Evolutionary conservation across 1,140 invertebrate genomes (phyloP).

Genomic region (Probaryconus sp.): DNA sequence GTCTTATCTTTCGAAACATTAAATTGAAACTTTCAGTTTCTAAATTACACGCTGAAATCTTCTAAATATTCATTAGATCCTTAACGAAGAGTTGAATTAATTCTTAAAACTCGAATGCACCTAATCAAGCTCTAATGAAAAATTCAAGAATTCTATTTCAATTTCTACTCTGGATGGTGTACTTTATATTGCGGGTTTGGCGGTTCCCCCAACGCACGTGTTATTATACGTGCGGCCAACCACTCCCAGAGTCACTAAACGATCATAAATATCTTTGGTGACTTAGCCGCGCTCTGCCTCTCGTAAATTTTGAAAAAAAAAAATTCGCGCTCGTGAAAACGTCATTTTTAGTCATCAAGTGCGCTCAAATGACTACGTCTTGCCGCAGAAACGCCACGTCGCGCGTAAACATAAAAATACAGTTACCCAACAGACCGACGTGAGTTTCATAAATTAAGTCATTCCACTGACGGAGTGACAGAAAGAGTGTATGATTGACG

Average conservation of each 20-base stretch:
- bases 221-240: conserved; percentile 66
- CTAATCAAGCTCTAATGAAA: too few relatives aligned
- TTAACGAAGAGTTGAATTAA: too few relatives aligned
- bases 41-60: too few relatives aligned
- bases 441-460: conserved; percentile 48
- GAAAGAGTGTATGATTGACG: conserved; percentile 44
- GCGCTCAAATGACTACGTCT: conserved; percentile 31
- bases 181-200: conserved; percentile 54
- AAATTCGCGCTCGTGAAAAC: conserved; percentile 61
- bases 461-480: conserved; percentile 28
- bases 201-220: conserved; percentile 36
- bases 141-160: too few relatives aligned
- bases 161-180: too few relatives aligned
- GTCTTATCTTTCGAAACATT: too few relatives aligned
- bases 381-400: conserved; percentile 1
- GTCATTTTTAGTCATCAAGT: conserved; percentile 57
- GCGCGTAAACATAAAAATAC: conserved; percentile 25
- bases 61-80: too few relatives aligned
- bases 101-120: too few relatives aligned
- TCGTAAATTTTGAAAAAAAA: conserved; percentile 60
- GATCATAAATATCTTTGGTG: conserved; percentile 67
- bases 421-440: conserved; percentile 21
- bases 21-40: too few relatives aligned
- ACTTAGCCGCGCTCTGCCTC: conserved; percentile 60
- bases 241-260: conserved; percentile 70